Conservation (phyloP, 1,140 invertebrate genomes). For the Venturia canescens region DNA sequence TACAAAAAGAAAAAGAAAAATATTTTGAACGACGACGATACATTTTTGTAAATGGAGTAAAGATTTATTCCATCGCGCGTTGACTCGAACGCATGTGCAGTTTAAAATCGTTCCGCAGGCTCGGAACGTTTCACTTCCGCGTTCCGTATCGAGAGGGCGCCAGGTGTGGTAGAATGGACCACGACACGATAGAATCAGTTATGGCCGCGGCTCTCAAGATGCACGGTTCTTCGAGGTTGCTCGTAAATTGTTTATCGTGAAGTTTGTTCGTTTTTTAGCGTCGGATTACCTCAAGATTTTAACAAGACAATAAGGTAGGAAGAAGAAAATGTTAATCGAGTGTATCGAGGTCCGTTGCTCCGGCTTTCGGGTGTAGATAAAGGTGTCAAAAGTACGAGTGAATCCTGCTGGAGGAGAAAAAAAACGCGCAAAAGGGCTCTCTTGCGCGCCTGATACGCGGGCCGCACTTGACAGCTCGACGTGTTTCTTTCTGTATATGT, state of each 20-base stretch:
- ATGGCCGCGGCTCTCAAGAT: constrained; percentile 65
- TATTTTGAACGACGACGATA: too few species aligned
- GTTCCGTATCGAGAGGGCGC: constrained; percentile 54
- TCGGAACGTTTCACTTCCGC: constrained; percentile 51
- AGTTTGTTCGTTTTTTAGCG: constrained; percentile 4
- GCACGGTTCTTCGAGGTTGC: constrained; percentile 55
- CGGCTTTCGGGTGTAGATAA: not conserved
- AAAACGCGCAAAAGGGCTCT: constrained; percentile 13
- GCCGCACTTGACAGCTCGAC: constrained; percentile 31
- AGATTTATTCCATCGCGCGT: too few species aligned
- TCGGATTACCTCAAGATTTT: not conserved
- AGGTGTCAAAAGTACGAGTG: not conserved
- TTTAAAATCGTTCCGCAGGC: not conserved
- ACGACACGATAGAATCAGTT: constrained; percentile 55
- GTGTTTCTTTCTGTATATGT: not conserved
- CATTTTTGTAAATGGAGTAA: too few species aligned
- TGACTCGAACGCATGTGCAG: too few species aligned
- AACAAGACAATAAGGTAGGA: constrained; percentile 28
- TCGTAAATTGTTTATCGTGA: constrained; percentile 61
- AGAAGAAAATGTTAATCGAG: not conserved
- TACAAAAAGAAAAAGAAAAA: too few species aligned
- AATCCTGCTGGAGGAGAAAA: not conserved
- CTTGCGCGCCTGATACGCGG: not conserved
- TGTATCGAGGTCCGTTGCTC: not conserved
- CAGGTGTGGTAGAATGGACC: constrained; percentile 41